Evolutionary conservation across 2,797 vertebrate genomes (phyloP), one percentile per base, ranked within the genome.

Genomic region (Heterohyrax brucei): DNA sequence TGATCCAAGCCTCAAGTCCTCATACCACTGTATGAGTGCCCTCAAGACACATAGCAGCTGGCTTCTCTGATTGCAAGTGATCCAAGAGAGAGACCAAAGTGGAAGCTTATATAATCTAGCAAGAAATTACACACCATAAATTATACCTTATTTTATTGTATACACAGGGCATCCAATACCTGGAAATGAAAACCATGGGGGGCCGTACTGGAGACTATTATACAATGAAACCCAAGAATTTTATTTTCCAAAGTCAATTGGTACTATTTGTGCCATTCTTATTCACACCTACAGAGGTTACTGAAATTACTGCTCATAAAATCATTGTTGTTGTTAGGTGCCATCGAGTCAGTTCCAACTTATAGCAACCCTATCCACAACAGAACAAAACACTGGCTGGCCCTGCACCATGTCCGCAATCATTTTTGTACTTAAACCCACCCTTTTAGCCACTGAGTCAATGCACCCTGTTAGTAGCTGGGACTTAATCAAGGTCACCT

Each of bases 291-390:
- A 61, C 24, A 76, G 21, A 83, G 24, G 28, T 78, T 83, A 92
- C 8, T 87, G 53, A 44, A 87, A 84, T 90, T 79, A 94, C 50
- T 92, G 16, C 53, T 93, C 48, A 50, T 56, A 91, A 70, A 56
- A 39, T 39, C 39, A 39, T 39, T 39, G 39, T 39, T 39, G 39
- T 39, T 39, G 39, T 39, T 39, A 39, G 39, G 39, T 39, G 39
- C 39, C 39, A 39, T 39, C 39, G 39, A 39, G 39, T 39, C 39
- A 39, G 39, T 39, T 39, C 39, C 39, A 39, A 39, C 39, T 39
- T 3, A 39, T 39, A 39, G 39, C 39, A 39, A 39, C 39, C 39
- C 39, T 39, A 39, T 39, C 39, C 39, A 39, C 39, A 39, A 39
- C 39, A 39, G 39, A 39, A 39, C 39, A 39, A 39, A 39, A 39